Evolutionary conservation across 2,797 vertebrate species (phyloP).

Genomic region (Lerista edwardsae): DNA sequence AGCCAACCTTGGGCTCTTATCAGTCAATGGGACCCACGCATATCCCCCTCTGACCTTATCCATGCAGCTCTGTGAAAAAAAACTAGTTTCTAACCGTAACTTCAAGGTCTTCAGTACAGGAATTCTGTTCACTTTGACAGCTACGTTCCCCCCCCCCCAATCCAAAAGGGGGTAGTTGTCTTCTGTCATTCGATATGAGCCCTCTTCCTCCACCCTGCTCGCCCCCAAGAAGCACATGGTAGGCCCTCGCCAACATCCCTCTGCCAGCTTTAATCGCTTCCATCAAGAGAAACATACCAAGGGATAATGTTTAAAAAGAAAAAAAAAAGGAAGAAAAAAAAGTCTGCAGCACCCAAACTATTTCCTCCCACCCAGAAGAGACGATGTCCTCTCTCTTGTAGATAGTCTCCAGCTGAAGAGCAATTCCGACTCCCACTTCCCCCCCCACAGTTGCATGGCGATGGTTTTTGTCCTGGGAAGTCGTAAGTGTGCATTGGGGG

Average conservation of each 20-base stretch:
- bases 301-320: constrained; percentile 1
- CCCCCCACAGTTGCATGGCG: background rate
- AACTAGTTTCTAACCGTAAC: too few species aligned
- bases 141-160: background rate
- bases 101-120: too few species aligned
- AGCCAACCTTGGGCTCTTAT: too few species aligned
- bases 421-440: background rate
- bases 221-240: background rate
- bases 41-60: too few species aligned
- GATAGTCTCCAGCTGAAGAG: background rate
- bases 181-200: too few species aligned
- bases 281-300: constrained; percentile 24
- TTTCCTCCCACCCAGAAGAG: background rate
- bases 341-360: background rate
- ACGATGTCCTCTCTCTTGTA: background rate
- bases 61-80: too few species aligned
- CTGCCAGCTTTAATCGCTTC: constrained; percentile 32
- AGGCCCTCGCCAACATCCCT: constrained; percentile 1
- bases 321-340: too few species aligned
- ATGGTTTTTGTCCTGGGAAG: background rate
- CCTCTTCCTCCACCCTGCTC: background rate
- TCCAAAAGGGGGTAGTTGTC: background rate
- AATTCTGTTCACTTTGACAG: background rate
- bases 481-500: background rate
- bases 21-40: too few species aligned